Percentiles rank a stretch among this genome's conserved stretches.
phyloP scores from a whole-genome alignment of 2,113 vertebrate species.

The Carassius gibelio region DNA sequence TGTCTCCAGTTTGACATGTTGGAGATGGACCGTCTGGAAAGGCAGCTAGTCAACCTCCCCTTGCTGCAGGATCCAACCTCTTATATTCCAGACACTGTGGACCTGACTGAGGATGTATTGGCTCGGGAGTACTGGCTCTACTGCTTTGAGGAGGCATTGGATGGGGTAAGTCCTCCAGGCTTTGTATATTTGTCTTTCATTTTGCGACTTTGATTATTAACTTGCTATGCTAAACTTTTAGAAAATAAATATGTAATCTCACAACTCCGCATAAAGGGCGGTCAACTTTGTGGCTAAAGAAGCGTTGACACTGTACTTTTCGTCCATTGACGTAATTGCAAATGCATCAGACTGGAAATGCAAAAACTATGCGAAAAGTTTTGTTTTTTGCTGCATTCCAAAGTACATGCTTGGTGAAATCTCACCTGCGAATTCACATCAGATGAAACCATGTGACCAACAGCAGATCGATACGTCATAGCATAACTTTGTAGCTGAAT shows the following conservation, averaged over 20 bases:
- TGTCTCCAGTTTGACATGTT: constrained; percentile 90
- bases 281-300: too few species aligned
- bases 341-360: too few species aligned
- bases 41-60: constrained; percentile 89
- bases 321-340: too few species aligned
- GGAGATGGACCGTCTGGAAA: constrained; percentile 96
- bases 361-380: too few species aligned
- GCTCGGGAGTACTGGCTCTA: constrained; percentile 96
- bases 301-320: too few species aligned
- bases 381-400: too few species aligned
- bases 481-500: too few species aligned
- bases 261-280: background rate
- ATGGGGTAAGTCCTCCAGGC: constrained; percentile 79
- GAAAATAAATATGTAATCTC: background rate
- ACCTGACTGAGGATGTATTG: constrained; percentile 89
- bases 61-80: constrained; percentile 89
- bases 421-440: too few species aligned
- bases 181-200: background rate
- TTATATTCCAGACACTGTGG: constrained; percentile 94
- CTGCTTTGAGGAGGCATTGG: constrained; percentile 95
- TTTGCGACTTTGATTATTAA: background rate
- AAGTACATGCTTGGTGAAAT: too few species aligned
- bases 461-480: too few species aligned
- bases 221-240: background rate
- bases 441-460: too few species aligned